Conservation (phyloP, 2,797 vertebrate genomes). For the Cryptoblepharus egeriae region DNA sequence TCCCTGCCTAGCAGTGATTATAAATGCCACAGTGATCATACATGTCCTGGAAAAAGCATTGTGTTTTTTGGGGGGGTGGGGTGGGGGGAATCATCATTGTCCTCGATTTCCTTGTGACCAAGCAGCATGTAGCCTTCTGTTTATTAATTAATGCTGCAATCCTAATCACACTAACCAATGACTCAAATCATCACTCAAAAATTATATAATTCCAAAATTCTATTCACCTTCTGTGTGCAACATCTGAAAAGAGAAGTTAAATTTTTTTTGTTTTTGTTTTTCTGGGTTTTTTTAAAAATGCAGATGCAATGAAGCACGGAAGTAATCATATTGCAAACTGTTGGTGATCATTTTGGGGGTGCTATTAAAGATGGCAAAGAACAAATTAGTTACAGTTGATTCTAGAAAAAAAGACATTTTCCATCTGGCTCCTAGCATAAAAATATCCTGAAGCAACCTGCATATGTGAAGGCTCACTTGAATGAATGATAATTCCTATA, state of each 20-base stretch:
- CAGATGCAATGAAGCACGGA: slow-evolving; percentile 53
- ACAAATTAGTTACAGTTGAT: slow-evolving; percentile 68
- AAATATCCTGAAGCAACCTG: slow-evolving; percentile 67
- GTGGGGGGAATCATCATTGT: too few species aligned
- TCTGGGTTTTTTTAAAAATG: slow-evolving; percentile 59
- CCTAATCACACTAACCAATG: too few species aligned
- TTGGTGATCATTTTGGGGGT: slow-evolving; percentile 65
- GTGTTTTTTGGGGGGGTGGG: too few species aligned
- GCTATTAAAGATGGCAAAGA: slow-evolving; percentile 63
- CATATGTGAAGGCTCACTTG: slow-evolving; percentile 43
- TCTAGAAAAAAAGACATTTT: slow-evolving; percentile 62
- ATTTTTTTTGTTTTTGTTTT: too few species aligned
- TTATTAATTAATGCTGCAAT: too few species aligned
- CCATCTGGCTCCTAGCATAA: slow-evolving; percentile 65
- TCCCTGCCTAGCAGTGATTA: too few species aligned
- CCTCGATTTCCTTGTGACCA: too few species aligned
- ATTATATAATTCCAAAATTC: slow-evolving; percentile 26
- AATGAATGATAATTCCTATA: slow-evolving; percentile 46
- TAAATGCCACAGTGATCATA: too few species aligned
- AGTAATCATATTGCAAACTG: slow-evolving; percentile 61
- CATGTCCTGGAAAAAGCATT: not conserved
- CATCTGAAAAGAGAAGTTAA: slow-evolving; percentile 31
- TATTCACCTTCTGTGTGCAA: slow-evolving; percentile 33
- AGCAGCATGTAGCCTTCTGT: too few species aligned
- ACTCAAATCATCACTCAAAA: slow-evolving; percentile 30